These are phyloP conservation scores for Melospiza melodia DNA, from an alignment of 2,113 vertebrate species.

Conservation along the genomic window DNA sequence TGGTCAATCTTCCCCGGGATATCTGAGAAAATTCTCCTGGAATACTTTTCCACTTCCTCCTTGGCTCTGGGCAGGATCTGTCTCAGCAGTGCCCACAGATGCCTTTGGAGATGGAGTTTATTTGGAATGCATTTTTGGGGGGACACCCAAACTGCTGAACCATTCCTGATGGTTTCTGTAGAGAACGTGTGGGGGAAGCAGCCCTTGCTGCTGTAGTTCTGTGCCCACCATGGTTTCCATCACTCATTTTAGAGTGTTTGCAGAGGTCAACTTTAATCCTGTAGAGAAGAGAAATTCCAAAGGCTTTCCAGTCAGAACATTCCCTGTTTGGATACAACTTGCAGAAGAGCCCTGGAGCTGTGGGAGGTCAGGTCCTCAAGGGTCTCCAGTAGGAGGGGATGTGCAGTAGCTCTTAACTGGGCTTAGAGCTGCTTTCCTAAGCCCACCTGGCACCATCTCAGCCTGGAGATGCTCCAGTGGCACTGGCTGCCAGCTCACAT, in stretches of 20 bases:
- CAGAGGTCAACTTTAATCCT: background rate
- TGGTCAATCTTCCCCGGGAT: accelerated
- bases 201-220: background rate
- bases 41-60: background rate
- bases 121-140: background rate
- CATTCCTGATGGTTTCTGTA: background rate
- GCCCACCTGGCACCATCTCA: background rate
- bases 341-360: background rate
- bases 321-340: background rate
- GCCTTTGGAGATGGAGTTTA: background rate
- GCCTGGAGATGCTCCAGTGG: background rate
- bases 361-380: background rate
- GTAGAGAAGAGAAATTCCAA: background rate
- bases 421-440: background rate
- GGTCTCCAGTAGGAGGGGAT: background rate
- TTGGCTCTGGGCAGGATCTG: background rate
- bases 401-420: background rate
- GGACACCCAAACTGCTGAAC: background rate
- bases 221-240: background rate
- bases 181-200: background rate
- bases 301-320: background rate
- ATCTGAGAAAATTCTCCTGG: background rate
- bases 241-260: background rate
- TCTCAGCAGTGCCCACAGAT: background rate
- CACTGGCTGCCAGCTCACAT: background rate